These are phyloP conservation scores for Acanthis flammea DNA, from an alignment of 2,797 vertebrate species.

Conservation along the genomic window DNA sequence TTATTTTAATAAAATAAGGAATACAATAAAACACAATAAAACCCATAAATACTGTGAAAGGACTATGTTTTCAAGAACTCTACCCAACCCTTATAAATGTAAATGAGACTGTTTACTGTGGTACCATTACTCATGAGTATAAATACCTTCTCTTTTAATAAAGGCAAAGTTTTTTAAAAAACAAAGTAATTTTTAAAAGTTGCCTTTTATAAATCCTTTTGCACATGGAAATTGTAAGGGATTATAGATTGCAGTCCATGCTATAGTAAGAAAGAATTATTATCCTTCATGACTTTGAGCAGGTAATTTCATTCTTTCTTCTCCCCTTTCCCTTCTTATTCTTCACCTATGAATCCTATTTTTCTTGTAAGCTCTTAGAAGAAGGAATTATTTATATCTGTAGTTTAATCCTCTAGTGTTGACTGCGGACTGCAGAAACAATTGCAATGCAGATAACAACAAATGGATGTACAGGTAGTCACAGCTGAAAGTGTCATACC, in stretches of 20 bases:
- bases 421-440: background rate
- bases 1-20: constrained; percentile 20
- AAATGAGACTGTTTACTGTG: background rate
- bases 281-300: background rate
- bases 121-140: background rate
- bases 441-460: background rate
- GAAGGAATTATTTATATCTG: background rate
- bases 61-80: background rate
- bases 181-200: background rate
- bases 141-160: background rate
- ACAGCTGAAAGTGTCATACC: background rate
- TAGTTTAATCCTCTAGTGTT: background rate
- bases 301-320: background rate
- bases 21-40: background rate
- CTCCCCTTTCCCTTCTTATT: background rate
- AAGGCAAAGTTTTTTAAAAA: background rate
- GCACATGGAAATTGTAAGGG: background rate
- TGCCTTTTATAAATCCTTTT: background rate
- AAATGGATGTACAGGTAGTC: background rate
- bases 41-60: background rate
- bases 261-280: background rate
- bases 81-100: background rate
- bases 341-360: background rate
- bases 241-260: background rate
- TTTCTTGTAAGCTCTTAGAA: background rate